Evolutionary conservation across 2,113 vertebrate genomes (phyloP).

Genomic region (Tympanuchus pallidicinctus): DNA sequence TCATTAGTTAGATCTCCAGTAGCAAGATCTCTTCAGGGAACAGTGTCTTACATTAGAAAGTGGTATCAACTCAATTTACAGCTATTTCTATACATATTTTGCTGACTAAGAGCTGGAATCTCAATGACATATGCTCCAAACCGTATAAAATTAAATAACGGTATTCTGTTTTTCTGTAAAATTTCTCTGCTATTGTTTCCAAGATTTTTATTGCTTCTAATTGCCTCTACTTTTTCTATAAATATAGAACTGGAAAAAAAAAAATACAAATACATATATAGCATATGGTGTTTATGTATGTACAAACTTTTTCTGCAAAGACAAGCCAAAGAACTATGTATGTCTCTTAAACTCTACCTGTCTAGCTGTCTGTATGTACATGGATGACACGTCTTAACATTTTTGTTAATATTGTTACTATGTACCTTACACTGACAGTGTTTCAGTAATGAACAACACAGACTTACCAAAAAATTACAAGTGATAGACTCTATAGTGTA

Average conservation of each 20-base stretch:
- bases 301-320: rapidly evolving
- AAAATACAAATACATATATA: neutral
- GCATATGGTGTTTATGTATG: rapidly evolving
- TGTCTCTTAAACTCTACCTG: neutral
- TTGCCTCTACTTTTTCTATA: neutral
- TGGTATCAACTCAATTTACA: neutral
- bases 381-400: neutral
- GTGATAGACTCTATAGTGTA: neutral
- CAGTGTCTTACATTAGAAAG: neutral
- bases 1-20: neutral
- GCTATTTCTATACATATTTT: neutral
- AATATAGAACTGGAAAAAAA: neutral
- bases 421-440: neutral
- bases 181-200: neutral
- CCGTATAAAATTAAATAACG: neutral
- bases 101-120: neutral
- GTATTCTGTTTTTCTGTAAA: neutral
- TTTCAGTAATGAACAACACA: neutral
- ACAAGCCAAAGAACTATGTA: neutral
- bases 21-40: neutral
- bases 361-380: neutral
- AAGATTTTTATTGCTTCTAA: neutral
- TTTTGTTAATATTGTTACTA: neutral
- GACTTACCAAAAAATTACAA: neutral
- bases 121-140: neutral